These are phyloP conservation scores for Sarcophaga subvicina DNA, from an alignment of 2,888 invertebrate species.

Conservation along the genomic window DNA sequence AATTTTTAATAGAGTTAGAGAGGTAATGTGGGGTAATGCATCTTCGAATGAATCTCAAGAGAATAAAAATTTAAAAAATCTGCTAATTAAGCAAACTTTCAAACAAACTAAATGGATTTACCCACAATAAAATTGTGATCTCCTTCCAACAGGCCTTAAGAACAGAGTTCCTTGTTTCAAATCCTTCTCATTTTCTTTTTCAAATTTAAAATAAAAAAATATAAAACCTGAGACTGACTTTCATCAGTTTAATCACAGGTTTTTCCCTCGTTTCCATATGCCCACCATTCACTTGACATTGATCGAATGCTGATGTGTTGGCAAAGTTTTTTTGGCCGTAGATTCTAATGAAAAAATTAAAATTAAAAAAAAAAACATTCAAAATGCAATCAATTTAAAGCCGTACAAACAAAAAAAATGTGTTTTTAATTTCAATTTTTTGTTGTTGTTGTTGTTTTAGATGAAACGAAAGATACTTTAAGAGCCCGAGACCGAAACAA, in stretches of 20 bases:
- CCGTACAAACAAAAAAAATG: conserved; percentile 30
- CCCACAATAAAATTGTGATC: too few relatives aligned
- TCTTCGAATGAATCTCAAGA: too few relatives aligned
- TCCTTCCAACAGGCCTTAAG: too few relatives aligned
- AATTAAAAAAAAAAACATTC: background rate
- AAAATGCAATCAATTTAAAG: conserved; percentile 29
- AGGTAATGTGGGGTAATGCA: too few relatives aligned
- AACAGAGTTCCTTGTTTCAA: background rate
- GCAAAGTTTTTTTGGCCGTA: conserved; percentile 43
- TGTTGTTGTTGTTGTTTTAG: conserved; percentile 19
- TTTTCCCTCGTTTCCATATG: background rate
- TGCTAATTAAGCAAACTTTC: too few relatives aligned
- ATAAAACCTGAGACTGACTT: background rate
- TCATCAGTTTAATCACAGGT: background rate
- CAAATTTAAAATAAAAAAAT: background rate
- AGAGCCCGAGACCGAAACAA: conserved; percentile 14
- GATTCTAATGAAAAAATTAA: conserved; percentile 46
- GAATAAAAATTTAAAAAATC: too few relatives aligned
- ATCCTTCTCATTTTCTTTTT: background rate
- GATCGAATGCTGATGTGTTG: conserved; percentile 13
- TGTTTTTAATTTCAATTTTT: conserved; percentile 45
- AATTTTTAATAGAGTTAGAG: too few relatives aligned
- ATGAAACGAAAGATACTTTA: conserved; percentile 39
- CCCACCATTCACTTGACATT: conserved; percentile 66
- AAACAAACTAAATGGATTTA: too few relatives aligned